phyloP scores from a whole-genome alignment of 2,797 vertebrate species.

The Melanotaenia nigrans region DNA sequence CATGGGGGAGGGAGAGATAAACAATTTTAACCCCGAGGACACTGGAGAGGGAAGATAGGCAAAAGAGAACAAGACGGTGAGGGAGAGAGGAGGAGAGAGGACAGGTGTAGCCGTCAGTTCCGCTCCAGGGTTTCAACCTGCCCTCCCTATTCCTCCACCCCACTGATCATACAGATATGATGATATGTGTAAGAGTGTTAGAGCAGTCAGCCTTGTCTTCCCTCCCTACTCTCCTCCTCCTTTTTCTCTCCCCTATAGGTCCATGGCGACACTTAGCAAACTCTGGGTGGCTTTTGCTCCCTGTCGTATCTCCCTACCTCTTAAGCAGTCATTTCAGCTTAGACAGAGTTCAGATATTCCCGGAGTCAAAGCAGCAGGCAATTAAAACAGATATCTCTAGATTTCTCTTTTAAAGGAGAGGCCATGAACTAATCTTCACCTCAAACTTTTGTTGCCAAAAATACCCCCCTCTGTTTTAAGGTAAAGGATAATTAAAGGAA shows the following conservation, averaged over 20 bases:
- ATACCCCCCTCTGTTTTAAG: constrained; percentile 62
- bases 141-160: constrained; percentile 76
- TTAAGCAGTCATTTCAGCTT: constrained; percentile 61
- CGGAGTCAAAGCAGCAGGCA: constrained; percentile 62
- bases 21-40: constrained; percentile 80
- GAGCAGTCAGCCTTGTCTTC: constrained; percentile 80
- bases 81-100: constrained; percentile 73
- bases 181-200: constrained; percentile 83
- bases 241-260: constrained; percentile 69
- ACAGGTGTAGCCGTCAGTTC: constrained; percentile 85
- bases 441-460: constrained; percentile 63
- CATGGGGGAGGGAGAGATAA: constrained; percentile 79
- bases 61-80: constrained; percentile 69
- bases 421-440: constrained; percentile 50
- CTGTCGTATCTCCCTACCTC: constrained; percentile 64
- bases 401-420: constrained; percentile 57
- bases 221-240: constrained; percentile 59
- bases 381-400: constrained; percentile 54
- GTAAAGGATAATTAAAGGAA: constrained; percentile 75
- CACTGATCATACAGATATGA: constrained; percentile 84
- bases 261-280: constrained; percentile 76
- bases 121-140: constrained; percentile 78
- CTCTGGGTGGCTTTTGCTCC: constrained; percentile 76
- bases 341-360: constrained; percentile 60
- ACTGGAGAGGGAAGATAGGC: constrained; percentile 61